Evolutionary conservation across 1,140 invertebrate genomes (phyloP).

Genomic region (Pemphigus obesinymphae): DNA sequence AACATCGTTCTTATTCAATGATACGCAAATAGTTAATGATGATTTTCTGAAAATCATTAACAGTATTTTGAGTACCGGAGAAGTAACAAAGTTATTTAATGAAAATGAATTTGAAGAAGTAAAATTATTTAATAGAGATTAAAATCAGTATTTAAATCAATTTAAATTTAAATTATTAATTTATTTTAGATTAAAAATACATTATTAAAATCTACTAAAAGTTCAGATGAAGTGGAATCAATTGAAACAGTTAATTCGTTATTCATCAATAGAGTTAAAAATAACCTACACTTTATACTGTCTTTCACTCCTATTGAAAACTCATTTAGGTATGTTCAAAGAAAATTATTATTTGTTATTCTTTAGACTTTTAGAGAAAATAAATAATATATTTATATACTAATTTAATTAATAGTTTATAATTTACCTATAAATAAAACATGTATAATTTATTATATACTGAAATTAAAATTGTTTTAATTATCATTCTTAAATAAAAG

Average conservation of each 20-base stretch:
- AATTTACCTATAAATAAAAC: too few relatives aligned
- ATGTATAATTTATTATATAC: too few relatives aligned
- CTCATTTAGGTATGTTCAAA: constrained; percentile 53
- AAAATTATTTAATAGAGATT: background rate
- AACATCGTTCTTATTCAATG: constrained; percentile 82
- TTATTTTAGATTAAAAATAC: background rate
- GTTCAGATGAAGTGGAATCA: background rate
- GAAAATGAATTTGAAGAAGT: constrained; percentile 17
- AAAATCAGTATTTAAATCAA: background rate
- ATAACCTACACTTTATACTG: constrained; percentile 74
- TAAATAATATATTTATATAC: too few relatives aligned
- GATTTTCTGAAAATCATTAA: constrained; percentile 91
- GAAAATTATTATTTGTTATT: background rate
- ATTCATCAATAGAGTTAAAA: constrained; percentile 69
- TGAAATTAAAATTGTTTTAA: background rate
- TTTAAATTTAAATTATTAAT: background rate
- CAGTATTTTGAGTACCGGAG: constrained; percentile 85
- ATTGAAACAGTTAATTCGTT: constrained; percentile 60
- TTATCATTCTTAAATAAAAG: constrained; percentile 50
- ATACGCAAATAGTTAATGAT: constrained; percentile 79
- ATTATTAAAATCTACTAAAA: background rate
- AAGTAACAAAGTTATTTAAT: constrained; percentile 85
- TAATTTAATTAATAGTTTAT: too few relatives aligned
- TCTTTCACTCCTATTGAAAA: constrained; percentile 84
- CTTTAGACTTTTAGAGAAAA: background rate